Percentiles rank a stretch among this genome's conserved stretches.
Conservation (phyloP, 2,113 vertebrate species). For the Ginglymostoma cirratum region DNA sequence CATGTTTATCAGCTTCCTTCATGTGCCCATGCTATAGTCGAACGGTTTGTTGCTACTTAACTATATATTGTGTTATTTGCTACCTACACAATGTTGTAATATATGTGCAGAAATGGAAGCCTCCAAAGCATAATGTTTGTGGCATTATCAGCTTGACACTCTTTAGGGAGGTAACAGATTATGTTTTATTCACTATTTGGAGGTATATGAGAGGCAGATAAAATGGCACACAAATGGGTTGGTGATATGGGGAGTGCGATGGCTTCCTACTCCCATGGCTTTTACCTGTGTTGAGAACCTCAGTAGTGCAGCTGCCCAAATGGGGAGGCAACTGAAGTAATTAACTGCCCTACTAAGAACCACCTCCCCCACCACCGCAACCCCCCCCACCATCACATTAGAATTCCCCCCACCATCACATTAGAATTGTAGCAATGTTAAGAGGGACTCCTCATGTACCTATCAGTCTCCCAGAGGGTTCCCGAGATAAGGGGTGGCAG, state of each 20-base stretch:
- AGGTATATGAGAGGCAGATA: background rate
- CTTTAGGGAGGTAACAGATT: background rate
- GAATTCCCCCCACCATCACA: too few species aligned
- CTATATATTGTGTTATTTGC: background rate
- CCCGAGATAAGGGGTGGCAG: too few species aligned
- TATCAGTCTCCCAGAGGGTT: too few species aligned
- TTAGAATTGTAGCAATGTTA: too few species aligned
- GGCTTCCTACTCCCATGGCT: background rate
- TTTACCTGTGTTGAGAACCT: background rate
- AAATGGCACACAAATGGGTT: background rate
- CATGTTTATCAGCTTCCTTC: background rate
- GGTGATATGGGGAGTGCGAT: background rate
- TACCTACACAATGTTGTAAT: background rate
- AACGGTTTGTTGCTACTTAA: background rate
- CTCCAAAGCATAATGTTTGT: background rate
- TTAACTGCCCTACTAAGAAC: too few species aligned
- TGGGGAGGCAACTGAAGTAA: background rate
- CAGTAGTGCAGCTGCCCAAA: too few species aligned
- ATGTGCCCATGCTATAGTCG: background rate
- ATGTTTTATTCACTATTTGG: background rate
- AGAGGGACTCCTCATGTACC: too few species aligned
- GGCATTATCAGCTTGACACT: background rate
- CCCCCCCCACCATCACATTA: too few species aligned
- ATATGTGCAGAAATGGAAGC: background rate
- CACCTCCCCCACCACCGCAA: too few species aligned